Evolutionary conservation across 2,888 invertebrate species (phyloP).

Genomic region (Thecocarcelia acutangulata): DNA sequence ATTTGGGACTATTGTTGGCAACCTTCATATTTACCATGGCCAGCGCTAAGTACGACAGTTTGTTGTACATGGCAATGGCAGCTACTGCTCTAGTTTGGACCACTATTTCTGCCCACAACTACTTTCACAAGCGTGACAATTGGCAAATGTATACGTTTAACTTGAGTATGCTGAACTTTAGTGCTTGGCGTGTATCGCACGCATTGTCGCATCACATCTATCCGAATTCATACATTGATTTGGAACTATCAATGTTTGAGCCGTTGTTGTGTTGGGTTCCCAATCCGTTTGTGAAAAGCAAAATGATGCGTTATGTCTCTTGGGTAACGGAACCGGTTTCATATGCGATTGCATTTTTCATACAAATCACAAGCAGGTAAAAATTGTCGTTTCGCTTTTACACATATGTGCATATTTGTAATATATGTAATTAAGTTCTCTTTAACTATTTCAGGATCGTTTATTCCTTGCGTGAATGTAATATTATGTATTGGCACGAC

Average conservation of each 20-base stretch:
- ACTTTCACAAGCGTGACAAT: slow-evolving; percentile 88
- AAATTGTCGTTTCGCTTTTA: not conserved
- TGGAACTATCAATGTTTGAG: slow-evolving; percentile 86
- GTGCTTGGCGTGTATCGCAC: slow-evolving; percentile 89
- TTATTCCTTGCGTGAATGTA: slow-evolving; percentile 74
- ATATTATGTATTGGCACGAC: slow-evolving; percentile 80
- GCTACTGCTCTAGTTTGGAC: slow-evolving; percentile 84
- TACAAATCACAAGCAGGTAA: slow-evolving; percentile 77
- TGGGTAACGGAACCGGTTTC: slow-evolving; percentile 82
- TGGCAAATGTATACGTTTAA: slow-evolving; percentile 91
- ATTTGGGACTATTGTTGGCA: slow-evolving; percentile 79
- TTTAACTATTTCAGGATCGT: slow-evolving; percentile 72
- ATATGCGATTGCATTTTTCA: slow-evolving; percentile 75
- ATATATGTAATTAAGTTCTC: no score
- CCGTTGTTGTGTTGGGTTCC: slow-evolving; percentile 87
- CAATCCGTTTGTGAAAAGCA: slow-evolving; percentile 82
- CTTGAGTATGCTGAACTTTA: slow-evolving; percentile 84
- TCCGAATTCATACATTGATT: slow-evolving; percentile 89
- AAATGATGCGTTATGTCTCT: slow-evolving; percentile 82
- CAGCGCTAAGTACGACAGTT: slow-evolving; percentile 78
- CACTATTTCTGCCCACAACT: slow-evolving; percentile 87
- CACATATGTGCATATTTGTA: no score
- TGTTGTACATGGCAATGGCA: slow-evolving; percentile 79
- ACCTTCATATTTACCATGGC: slow-evolving; percentile 79
- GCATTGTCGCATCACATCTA: slow-evolving; percentile 90